A percentile compares a stretch with the other conserved stretches of the same genome.
Conservation (phyloP, 2,888 invertebrate genomes). For the Cephonodes hylas region DNA sequence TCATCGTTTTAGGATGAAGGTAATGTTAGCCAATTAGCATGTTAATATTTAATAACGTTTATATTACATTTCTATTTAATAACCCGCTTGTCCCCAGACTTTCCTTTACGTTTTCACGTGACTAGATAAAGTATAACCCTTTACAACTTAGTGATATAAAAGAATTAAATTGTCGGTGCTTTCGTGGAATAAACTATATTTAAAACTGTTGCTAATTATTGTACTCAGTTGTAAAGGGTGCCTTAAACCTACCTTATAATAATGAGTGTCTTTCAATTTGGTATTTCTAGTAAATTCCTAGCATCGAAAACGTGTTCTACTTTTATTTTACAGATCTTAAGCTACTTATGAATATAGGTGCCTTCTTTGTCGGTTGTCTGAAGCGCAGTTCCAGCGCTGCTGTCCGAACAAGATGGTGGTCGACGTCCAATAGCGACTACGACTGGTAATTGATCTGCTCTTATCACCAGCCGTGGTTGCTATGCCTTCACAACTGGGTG, state of each 20-base stretch:
- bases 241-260: neutral
- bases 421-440: neutral
- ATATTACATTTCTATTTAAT: no score
- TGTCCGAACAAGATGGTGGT: neutral
- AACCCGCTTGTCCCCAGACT: neutral
- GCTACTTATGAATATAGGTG: neutral
- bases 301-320: slow-evolving; percentile 4
- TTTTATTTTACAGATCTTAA: neutral
- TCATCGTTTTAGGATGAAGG: neutral
- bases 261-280: neutral
- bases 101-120: neutral
- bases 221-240: neutral
- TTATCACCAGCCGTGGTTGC: neutral
- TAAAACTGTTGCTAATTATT: neutral
- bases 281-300: neutral
- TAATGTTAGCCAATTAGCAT: neutral
- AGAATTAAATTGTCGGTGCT: neutral
- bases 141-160: neutral
- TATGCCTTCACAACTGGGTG: neutral
- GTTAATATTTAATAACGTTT: no score
- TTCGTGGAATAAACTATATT: neutral
- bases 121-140: neutral
- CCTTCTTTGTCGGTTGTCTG: slow-evolving; percentile 1
- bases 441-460: neutral
- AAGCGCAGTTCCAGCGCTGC: neutral